phyloP scores from a whole-genome alignment of 2,113 vertebrate species.

The Aleadryas rufinucha region DNA sequence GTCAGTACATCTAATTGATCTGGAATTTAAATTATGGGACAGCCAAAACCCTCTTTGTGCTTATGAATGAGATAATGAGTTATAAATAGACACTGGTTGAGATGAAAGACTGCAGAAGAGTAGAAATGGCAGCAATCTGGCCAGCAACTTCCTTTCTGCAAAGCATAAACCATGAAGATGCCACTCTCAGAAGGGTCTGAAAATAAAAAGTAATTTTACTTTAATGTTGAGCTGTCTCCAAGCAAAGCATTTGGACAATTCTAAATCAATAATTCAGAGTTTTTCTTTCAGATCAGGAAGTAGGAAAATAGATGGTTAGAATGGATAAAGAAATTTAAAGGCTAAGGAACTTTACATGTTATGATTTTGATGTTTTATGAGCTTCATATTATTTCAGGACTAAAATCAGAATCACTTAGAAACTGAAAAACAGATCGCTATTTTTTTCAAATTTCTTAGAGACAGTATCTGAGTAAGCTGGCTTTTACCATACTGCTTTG shows the following conservation, averaged over 20 bases:
- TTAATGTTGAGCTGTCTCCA: background rate
- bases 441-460: background rate
- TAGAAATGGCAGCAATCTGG: background rate
- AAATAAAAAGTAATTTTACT: background rate
- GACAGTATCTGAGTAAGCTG: background rate
- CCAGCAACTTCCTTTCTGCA: background rate
- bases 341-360: background rate
- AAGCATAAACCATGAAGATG: background rate
- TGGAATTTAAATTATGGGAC: background rate
- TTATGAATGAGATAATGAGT: background rate
- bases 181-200: background rate
- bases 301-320: background rate
- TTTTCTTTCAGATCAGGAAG: background rate
- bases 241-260: background rate
- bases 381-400: background rate
- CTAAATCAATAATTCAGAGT: background rate
- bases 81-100: background rate
- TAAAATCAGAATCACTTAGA: background rate
- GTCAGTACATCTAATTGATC: background rate
- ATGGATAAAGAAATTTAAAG: background rate
- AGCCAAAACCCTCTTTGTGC: background rate
- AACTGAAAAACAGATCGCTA: background rate
- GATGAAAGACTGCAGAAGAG: background rate
- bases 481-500: background rate
- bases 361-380: background rate